A percentile compares a stretch with the other conserved stretches of the same genome.
Evolutionary conservation across 2,113 vertebrate genomes (phyloP).

Genomic region (Cisticola juncidis): DNA sequence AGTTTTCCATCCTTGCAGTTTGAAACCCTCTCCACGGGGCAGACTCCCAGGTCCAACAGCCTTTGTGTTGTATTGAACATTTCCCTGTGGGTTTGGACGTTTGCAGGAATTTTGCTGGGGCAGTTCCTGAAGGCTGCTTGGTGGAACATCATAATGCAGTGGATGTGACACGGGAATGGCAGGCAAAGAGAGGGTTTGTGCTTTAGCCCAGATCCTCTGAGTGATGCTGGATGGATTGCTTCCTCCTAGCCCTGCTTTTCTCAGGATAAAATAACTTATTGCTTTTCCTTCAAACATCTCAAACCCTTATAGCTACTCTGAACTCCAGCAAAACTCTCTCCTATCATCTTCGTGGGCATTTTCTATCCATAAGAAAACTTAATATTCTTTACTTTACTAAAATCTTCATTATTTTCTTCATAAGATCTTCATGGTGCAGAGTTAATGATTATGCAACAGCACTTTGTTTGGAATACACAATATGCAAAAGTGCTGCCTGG

Average conservation of each 20-base stretch:
- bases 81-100: neutral
- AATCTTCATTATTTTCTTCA: neutral
- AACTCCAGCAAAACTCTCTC: neutral
- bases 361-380: neutral
- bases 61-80: neutral
- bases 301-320: neutral
- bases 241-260: neutral
- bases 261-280: neutral
- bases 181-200: neutral
- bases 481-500: conserved; percentile 38
- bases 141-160: neutral
- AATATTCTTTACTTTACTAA: neutral
- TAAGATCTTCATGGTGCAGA: neutral
- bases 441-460: conserved; percentile 37
- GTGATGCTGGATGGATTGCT: neutral
- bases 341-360: neutral
- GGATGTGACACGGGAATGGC: neutral
- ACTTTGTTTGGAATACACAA: conserved; percentile 55
- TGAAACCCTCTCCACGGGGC: neutral
- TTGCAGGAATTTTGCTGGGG: neutral
- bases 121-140: neutral
- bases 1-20: neutral
- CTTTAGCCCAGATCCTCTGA: neutral
- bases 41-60: neutral
- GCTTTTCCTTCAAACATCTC: neutral